These are phyloP conservation scores for Tortricodes alternella DNA, from an alignment of 2,888 invertebrate species.

Conservation along the genomic window DNA sequence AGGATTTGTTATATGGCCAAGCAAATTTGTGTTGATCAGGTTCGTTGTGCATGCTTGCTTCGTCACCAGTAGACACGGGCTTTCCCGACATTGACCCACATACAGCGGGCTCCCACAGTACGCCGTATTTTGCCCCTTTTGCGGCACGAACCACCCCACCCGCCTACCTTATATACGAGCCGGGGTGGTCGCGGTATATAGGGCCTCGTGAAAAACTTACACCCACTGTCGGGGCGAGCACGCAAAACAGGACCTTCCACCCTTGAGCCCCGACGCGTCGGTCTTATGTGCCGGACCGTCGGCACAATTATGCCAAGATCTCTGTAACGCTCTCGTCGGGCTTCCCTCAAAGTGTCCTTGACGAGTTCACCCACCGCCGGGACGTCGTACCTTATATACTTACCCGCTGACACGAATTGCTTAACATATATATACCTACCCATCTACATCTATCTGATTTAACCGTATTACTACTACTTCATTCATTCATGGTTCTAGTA, in stretches of 20 bases:
- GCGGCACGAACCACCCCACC: constrained; percentile 80
- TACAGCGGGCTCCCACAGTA: constrained; percentile 82
- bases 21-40: constrained; percentile 81
- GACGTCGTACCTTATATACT: constrained; percentile 59
- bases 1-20: constrained; percentile 72
- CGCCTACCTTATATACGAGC: constrained; percentile 81
- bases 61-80: constrained; percentile 83
- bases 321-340: constrained; percentile 57
- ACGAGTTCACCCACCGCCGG: constrained; percentile 56
- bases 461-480: constrained; percentile 39
- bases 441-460: constrained; percentile 38
- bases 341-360: constrained; percentile 63
- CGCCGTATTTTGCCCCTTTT: constrained; percentile 84
- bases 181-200: constrained; percentile 83
- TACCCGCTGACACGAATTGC: constrained; percentile 49
- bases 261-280: constrained; percentile 68
- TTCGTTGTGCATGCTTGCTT: constrained; percentile 80
- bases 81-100: constrained; percentile 84
- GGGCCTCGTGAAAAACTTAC: constrained; percentile 83
- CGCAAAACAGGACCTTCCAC: constrained; percentile 81
- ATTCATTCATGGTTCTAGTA: constrained; percentile 39
- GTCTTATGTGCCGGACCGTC: constrained; percentile 66
- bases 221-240: constrained; percentile 76
- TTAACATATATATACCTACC: constrained; percentile 34
- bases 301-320: constrained; percentile 53